Evolutionary conservation across 2,888 invertebrate genomes (phyloP), one percentile per base, ranked within the genome.

Genomic region (Drosophila aldrichi): DNA sequence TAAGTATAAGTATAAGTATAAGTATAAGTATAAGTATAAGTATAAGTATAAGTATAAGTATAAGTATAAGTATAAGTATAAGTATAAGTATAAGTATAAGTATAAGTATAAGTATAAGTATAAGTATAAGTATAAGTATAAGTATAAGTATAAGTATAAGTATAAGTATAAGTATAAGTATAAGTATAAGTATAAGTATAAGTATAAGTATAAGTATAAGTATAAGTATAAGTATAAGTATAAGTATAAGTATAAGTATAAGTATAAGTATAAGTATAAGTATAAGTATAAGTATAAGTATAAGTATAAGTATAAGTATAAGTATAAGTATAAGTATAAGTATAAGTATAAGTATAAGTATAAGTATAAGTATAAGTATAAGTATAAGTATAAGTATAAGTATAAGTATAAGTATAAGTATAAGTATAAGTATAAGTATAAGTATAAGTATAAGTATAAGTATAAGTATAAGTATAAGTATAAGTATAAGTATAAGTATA

Each of bases 281-380:
- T 44, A 44, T 44, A 44, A 44, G 22, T 44, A 44, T 44, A 44
- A 44, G 22, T 44, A 44, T 44, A 44, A 22, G 22, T 44, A 51
- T 32, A 34, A 51, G 32, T 51, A 51, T 51, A 51, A 32, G 32
- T 51, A 52, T 52, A 52, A 54, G 36, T 54, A 54, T 54, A 54
- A 54, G 25, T 44, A 44, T 44, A 44, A 44, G 20, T 44, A 44
- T 44, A 44, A 44, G 44, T 44, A 44, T 25, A 44, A 44, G 44
- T 44, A 44, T 44, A 44, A 44, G 22, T 44, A 44, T 44, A 44
- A 44, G 22, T 44, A 44, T 44, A 44, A 25, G 16, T 44, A 44
- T 44, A 44, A 44, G 44, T 44, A 44, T 44, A 44, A 44, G 44
- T 44, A 44, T 44, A 44, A 44, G 44, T 44, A 44, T 44, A 44